A percentile compares a stretch with the other conserved stretches of the same genome.
These are phyloP conservation scores for Cinclus cinclus DNA, from an alignment of 2,113 vertebrate genomes.

Conservation along the genomic window DNA sequence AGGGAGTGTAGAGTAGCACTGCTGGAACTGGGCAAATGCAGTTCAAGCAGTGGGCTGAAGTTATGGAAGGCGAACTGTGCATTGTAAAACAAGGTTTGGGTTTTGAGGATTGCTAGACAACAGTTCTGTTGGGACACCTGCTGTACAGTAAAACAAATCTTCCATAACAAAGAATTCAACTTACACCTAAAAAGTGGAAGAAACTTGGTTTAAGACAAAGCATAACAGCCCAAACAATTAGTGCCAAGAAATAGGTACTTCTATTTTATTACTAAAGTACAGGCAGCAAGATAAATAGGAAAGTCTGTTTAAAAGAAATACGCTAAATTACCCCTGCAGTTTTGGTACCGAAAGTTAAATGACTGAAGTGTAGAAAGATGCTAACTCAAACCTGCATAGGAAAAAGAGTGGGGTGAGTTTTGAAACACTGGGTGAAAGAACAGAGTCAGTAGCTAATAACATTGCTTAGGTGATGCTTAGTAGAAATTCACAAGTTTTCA, in stretches of 20 bases:
- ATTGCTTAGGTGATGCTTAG: neutral
- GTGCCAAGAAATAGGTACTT: neutral
- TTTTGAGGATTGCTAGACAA: neutral
- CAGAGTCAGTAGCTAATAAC: neutral
- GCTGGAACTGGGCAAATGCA: neutral
- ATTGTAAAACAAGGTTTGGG: neutral
- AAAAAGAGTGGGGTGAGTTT: neutral
- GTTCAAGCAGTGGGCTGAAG: neutral
- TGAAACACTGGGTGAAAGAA: neutral
- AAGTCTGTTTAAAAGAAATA: neutral
- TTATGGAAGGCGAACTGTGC: neutral
- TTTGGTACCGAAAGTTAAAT: neutral
- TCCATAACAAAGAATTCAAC: neutral
- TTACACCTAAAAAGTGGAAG: neutral
- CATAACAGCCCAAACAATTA: neutral
- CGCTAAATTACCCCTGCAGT: neutral
- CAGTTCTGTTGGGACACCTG: neutral
- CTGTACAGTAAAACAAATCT: neutral
- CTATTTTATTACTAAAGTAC: neutral
- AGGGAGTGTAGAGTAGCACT: neutral
- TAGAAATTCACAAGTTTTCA: neutral
- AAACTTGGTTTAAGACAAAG: neutral
- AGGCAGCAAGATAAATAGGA: neutral
- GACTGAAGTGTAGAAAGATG: neutral
- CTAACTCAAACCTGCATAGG: neutral